These are phyloP conservation scores for Lacerta viridis DNA, from an alignment of 2,797 vertebrate genomes.

Conservation along the genomic window DNA sequence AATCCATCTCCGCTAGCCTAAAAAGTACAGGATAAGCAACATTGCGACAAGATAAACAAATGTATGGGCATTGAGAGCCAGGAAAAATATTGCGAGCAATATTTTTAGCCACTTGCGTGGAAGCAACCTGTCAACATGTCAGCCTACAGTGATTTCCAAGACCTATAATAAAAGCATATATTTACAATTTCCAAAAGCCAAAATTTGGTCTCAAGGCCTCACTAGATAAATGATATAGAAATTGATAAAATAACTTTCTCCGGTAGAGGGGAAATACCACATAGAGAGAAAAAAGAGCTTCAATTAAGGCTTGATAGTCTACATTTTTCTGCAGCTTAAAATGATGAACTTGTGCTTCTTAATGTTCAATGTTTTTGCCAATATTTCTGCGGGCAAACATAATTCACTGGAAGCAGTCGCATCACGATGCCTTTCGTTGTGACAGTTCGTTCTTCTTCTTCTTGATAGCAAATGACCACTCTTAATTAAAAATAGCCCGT, in stretches of 20 bases:
- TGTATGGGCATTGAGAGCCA: background rate
- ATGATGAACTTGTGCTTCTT: background rate
- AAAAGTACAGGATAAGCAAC: slow-evolving; percentile 27
- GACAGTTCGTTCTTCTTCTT: background rate
- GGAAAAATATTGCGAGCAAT: slow-evolving; percentile 23
- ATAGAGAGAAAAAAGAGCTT: slow-evolving; percentile 30
- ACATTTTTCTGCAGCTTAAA: slow-evolving; percentile 1
- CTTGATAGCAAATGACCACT: background rate
- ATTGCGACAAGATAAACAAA: slow-evolving; percentile 55
- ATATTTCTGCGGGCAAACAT: background rate
- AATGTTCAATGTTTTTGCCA: background rate
- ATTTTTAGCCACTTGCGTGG: slow-evolving; percentile 54
- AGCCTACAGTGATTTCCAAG: background rate
- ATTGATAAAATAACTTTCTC: slow-evolving; percentile 27
- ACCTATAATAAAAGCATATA: slow-evolving; percentile 52
- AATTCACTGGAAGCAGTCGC: background rate
- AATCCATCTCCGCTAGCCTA: slow-evolving; percentile 36
- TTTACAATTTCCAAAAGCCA: slow-evolving; percentile 46
- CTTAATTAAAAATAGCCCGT: background rate
- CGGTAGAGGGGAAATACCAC: background rate
- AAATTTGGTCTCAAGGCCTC: slow-evolving; percentile 7
- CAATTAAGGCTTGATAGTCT: slow-evolving; percentile 22
- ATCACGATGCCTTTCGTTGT: background rate
- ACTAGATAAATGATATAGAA: slow-evolving; percentile 41
- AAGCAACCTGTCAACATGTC: slow-evolving; percentile 59